Conservation (phyloP, 1,140 invertebrate species). For the Pachyrhynchus sulphureomaculatus region DNA sequence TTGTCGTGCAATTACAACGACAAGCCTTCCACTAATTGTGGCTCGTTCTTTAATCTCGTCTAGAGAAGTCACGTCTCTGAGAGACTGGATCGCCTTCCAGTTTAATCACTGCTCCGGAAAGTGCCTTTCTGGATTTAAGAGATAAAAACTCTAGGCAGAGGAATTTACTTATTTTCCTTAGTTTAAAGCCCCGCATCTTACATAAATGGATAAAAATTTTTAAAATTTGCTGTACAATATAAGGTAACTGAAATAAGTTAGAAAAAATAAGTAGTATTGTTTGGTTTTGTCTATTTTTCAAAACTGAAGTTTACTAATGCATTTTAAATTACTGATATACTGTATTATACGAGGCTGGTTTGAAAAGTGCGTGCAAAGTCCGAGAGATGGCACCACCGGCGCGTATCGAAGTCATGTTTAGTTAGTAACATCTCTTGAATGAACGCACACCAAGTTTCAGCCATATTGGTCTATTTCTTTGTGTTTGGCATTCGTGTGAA, state of each 20-base stretch:
- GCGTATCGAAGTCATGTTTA: no score
- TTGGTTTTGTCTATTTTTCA: no score
- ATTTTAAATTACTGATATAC: no score
- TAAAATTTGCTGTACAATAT: neutral
- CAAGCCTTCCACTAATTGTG: slow-evolving; percentile 31
- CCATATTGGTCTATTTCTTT: no score
- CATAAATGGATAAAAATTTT: neutral
- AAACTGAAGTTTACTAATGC: no score
- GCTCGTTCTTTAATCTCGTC: slow-evolving; percentile 31
- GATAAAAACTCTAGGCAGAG: slow-evolving; percentile 13
- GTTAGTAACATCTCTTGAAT: no score
- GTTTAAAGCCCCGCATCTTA: neutral
- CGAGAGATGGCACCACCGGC: no score
- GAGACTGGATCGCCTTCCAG: slow-evolving; percentile 30
- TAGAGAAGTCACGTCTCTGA: slow-evolving; percentile 27
- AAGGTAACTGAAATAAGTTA: slow-evolving; percentile 4
- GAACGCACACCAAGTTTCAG: no score
- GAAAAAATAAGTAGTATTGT: no score
- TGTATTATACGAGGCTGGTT: no score
- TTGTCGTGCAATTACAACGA: slow-evolving; percentile 27
- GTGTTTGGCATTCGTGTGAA: no score
- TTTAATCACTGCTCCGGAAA: slow-evolving; percentile 29
- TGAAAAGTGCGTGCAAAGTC: no score
- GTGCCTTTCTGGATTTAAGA: slow-evolving; percentile 24
- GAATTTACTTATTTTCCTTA: slow-evolving; percentile 15